phyloP scores from a whole-genome alignment of 2,797 vertebrate genomes.

The Masticophis lateralis region DNA sequence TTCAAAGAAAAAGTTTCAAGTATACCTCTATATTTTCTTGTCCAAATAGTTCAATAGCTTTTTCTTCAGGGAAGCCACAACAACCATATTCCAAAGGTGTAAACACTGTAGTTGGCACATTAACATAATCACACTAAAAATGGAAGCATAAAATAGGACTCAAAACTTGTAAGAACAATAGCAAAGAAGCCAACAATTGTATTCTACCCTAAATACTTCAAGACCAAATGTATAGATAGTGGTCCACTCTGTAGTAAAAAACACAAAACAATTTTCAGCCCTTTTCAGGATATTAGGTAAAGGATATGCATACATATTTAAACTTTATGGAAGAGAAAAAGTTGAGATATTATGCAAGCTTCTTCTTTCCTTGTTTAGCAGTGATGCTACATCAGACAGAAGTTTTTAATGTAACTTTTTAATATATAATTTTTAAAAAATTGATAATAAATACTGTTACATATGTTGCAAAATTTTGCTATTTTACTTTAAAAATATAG shows the following conservation, averaged over 20 bases:
- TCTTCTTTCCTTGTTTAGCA: background rate
- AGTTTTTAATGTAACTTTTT: background rate
- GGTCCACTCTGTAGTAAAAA: background rate
- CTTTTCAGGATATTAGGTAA: background rate
- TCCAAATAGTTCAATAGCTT: constrained; percentile 78
- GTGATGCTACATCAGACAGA: background rate
- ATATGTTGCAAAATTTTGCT: background rate
- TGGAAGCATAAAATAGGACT: background rate
- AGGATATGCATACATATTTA: background rate
- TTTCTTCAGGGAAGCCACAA: constrained; percentile 90
- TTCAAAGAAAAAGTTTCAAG: background rate
- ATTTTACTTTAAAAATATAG: background rate
- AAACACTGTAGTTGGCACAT: constrained; percentile 94
- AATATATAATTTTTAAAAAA: too few relatives aligned
- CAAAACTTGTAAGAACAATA: background rate
- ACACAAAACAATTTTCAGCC: background rate
- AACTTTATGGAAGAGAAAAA: background rate
- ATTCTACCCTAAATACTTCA: background rate
- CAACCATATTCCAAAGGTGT: constrained; percentile 94
- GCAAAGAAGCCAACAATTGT: background rate
- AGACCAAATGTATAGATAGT: background rate
- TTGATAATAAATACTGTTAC: background rate
- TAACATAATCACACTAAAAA: constrained; percentile 91
- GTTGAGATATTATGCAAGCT: background rate
- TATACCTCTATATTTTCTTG: constrained; percentile 85